Evolutionary conservation across 2,113 vertebrate species (phyloP).

Genomic region (Psittacara wagleri): DNA sequence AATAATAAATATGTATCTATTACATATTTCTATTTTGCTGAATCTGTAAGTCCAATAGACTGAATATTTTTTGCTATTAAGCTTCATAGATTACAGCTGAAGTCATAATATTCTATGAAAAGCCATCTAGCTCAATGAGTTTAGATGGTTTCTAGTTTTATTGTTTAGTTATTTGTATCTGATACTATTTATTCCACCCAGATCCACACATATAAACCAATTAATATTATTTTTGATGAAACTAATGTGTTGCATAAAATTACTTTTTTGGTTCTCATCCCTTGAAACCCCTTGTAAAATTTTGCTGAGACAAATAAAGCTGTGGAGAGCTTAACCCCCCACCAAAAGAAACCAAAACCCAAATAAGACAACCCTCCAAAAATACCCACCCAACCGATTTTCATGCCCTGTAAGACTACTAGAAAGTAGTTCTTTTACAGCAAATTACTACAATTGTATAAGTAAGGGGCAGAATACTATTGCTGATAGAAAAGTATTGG

Average conservation of each 20-base stretch:
- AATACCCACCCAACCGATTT: rapidly evolving
- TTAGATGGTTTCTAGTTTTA: background rate
- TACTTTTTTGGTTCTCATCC: background rate
- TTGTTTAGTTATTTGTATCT: background rate
- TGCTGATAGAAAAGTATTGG: background rate
- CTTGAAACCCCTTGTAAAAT: background rate
- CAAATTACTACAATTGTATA: background rate
- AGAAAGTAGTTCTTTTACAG: background rate
- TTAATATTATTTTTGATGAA: background rate
- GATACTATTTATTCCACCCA: background rate
- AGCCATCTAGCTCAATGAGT: background rate
- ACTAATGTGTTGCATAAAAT: background rate
- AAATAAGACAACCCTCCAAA: background rate
- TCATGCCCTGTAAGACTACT: background rate
- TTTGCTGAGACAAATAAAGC: background rate
- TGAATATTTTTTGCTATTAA: background rate
- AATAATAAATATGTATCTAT: background rate
- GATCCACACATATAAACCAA: background rate
- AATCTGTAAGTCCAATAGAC: background rate
- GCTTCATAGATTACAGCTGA: background rate
- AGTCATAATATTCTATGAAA: background rate
- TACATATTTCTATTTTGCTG: background rate
- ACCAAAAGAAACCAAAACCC: background rate
- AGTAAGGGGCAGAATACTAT: background rate
- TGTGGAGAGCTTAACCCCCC: background rate